These are phyloP conservation scores for Alces alces DNA, from an alignment of 2,113 vertebrate genomes.

Conservation along the genomic window DNA sequence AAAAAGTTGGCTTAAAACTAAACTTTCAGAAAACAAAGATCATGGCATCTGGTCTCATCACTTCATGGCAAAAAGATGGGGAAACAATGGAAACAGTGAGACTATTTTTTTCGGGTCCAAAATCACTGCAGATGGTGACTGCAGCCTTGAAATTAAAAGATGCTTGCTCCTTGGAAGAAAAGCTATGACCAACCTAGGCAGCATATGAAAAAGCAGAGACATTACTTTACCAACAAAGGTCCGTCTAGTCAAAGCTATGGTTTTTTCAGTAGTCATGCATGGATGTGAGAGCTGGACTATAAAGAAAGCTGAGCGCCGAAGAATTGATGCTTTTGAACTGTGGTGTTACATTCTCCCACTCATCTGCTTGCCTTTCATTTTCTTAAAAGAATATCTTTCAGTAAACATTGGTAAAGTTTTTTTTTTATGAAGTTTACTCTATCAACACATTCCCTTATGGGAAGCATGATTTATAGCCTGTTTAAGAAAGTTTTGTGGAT, in stretches of 20 bases:
- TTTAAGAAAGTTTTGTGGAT: not conserved
- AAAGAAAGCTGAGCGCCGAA: not conserved
- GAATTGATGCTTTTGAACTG: not conserved
- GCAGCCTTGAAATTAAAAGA: not conserved
- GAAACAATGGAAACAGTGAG: too few relatives aligned
- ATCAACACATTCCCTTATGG: not conserved
- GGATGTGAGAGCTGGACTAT: not conserved
- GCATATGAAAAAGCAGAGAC: not conserved
- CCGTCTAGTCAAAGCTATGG: not conserved
- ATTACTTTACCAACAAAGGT: not conserved
- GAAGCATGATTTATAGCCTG: not conserved
- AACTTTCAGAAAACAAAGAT: not conserved
- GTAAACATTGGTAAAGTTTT: not conserved
- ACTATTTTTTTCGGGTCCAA: fast-evolving
- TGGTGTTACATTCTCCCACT: not conserved
- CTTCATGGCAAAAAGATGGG: not conserved
- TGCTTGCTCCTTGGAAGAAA: not conserved
- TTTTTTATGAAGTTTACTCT: not conserved
- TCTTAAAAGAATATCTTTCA: not conserved
- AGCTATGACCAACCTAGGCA: not conserved
- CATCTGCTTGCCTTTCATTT: not conserved
- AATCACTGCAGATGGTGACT: not conserved
- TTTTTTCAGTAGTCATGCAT: not conserved
- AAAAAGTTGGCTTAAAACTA: not conserved
- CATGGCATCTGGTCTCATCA: not conserved